Conservation (phyloP, 2,888 invertebrate genomes). For the Chloroclystis v-ata region DNA sequence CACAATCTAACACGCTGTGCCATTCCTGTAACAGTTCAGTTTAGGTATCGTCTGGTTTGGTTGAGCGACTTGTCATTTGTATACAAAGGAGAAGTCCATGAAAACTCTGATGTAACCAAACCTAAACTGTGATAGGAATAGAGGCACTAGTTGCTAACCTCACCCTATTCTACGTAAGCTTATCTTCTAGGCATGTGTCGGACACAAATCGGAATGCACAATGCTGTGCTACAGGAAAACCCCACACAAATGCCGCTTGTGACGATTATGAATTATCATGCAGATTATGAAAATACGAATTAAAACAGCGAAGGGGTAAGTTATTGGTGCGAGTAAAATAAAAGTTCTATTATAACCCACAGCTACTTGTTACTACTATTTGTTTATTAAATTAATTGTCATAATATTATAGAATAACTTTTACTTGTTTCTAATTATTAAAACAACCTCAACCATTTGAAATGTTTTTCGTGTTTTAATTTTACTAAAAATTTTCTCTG, state of each 20-base stretch:
- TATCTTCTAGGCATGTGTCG: slow-evolving; percentile 11
- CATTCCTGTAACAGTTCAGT: too few species aligned
- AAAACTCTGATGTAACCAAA: too few species aligned
- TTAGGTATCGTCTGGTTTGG: too few species aligned
- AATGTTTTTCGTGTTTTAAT: too few species aligned
- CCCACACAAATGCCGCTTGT: slow-evolving; percentile 63
- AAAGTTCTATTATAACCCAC: background rate
- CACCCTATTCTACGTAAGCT: slow-evolving; percentile 15
- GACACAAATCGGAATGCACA: slow-evolving; percentile 73
- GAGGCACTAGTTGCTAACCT: background rate
- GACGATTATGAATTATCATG: slow-evolving; percentile 10
- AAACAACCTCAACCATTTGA: too few species aligned
- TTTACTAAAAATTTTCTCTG: background rate
- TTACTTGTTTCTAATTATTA: too few species aligned
- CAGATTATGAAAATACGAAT: slow-evolving; percentile 7
- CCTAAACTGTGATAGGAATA: too few species aligned
- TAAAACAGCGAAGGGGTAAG: background rate
- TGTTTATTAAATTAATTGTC: background rate
- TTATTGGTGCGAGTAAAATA: slow-evolving; percentile 4
- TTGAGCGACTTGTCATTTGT: too few species aligned
- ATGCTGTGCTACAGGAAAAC: slow-evolving; percentile 71
- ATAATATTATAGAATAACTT: background rate
- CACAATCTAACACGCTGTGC: slow-evolving; percentile 9
- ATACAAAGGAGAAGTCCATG: too few species aligned
- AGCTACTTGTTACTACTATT: background rate